A percentile compares a stretch with the other conserved stretches of the same genome.
Evolutionary conservation across 2,113 vertebrate species (phyloP).

Genomic region (Forbesichthys agassizii): DNA sequence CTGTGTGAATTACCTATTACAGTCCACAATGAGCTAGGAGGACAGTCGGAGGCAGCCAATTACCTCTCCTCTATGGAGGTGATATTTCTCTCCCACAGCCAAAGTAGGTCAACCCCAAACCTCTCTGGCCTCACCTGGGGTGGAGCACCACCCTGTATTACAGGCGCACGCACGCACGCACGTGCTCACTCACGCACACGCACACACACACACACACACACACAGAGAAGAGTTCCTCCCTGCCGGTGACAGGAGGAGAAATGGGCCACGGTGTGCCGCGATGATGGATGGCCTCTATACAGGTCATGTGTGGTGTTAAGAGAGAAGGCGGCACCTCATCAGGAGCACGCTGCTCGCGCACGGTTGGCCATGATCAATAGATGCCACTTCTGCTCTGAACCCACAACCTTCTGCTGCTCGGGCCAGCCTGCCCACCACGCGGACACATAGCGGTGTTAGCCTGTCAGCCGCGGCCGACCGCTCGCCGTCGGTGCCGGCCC

Average conservation of each 20-base stretch:
- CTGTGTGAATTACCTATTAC: slow-evolving; percentile 71
- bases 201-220: slow-evolving; percentile 37
- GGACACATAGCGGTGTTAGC: slow-evolving; percentile 60
- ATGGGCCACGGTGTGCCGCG: slow-evolving; percentile 53
- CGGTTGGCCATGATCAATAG: slow-evolving; percentile 70
- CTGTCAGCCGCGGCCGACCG: slow-evolving; percentile 39
- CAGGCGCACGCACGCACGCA: slow-evolving; percentile 41
- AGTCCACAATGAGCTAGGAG: slow-evolving; percentile 68
- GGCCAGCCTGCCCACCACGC: slow-evolving; percentile 44
- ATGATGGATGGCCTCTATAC: slow-evolving; percentile 75
- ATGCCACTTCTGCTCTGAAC: slow-evolving; percentile 16
- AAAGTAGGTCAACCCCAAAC: slow-evolving; percentile 75
- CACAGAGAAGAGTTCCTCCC: slow-evolving; percentile 48
- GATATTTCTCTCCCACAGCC: slow-evolving; percentile 73
- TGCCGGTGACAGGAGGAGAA: slow-evolving; percentile 65
- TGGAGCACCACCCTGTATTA: slow-evolving; percentile 66
- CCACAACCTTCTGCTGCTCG: slow-evolving; percentile 36
- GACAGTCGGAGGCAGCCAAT: slow-evolving; percentile 74
- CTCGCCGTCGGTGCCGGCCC: slow-evolving; percentile 5
- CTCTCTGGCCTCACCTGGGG: slow-evolving; percentile 66
- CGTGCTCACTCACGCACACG: slow-evolving; percentile 18
- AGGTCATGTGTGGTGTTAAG: slow-evolving; percentile 74
- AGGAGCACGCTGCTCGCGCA: slow-evolving; percentile 44
- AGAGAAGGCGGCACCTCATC: slow-evolving; percentile 67
- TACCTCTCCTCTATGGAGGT: slow-evolving; percentile 68